Base-by-base conservation (phyloP, 2,113 vertebrate genomes). In the Thamnaconus septentrionalis region DNA sequence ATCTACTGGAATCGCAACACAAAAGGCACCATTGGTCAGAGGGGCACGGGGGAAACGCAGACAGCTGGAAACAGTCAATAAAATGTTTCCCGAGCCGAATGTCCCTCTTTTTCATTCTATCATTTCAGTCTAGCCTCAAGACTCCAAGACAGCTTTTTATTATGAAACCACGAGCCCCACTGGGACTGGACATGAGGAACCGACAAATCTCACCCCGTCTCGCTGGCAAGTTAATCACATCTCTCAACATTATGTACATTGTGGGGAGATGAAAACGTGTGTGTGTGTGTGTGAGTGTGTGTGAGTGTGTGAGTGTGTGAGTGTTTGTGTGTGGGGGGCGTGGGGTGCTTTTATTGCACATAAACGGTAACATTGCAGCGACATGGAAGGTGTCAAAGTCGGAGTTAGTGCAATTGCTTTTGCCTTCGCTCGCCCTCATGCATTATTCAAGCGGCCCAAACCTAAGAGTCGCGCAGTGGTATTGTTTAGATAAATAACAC, bases 401-500 rank as follows among this genome's bases (percentile, higher is more conserved):
- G 83, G 59, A 86, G 65, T 63, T 76, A 81, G 82, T 75, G 79
- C 81, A 80, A 87, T 81, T 73, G 84, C 85, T 88, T 82, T 84
- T 31, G 18, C 18, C 18, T 31, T 76, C 58, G 83, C 86, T 85
- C 83, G 81, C 85, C 78, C 84, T 90, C 84, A 92, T 91, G 75
- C 85, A 91, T 91, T 83, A 91, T 91, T 90, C 87, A 91, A 75
- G 74, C 40, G 4, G 60, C 72, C 70, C 68, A 53, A 59, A 72
- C 85, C 69, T 59, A 44, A 79, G 73, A 87, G 79, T 83, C 79
- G 70, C 83, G 74, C 50, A 43, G 81, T 74, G 64, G 73, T 80
- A 79, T 85, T 88, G 82, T 88, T 91, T 90, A 85, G 87, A 92
- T 88, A 92, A 92, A 91, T 89, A 91, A 88, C 71, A 66, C 63